A percentile compares a stretch with the other conserved stretches of the same genome.
These are phyloP conservation scores for Andrena marginata DNA, from an alignment of 2,888 invertebrate species.

Conservation along the genomic window DNA sequence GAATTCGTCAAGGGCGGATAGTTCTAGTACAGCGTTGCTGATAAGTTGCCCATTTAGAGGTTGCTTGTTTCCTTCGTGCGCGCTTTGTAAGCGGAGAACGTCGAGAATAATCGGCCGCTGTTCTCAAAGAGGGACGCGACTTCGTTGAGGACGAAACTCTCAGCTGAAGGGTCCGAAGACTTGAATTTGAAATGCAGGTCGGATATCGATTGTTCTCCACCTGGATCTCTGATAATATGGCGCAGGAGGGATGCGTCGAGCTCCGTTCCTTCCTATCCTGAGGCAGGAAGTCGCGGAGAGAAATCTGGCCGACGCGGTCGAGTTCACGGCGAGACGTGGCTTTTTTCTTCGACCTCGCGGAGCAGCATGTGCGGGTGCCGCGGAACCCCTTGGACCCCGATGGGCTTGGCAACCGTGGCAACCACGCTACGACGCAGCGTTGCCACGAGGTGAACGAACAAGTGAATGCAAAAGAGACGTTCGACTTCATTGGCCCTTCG, in stretches of 20 bases:
- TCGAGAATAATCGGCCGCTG: conserved; percentile 24
- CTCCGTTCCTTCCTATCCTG: conserved; percentile 9
- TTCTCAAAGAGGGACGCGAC: neutral
- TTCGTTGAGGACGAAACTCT: neutral
- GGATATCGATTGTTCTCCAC: conserved; percentile 9
- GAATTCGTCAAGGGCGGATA: conserved; percentile 57
- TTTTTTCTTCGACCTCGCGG: conserved; percentile 57
- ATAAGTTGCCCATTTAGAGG: conserved; percentile 13
- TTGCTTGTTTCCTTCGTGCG: conserved; percentile 28
- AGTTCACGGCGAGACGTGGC: conserved; percentile 58
- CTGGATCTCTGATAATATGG: conserved; percentile 30
- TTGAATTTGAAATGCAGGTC: too few relatives aligned
- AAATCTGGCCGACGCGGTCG: conserved; percentile 62
- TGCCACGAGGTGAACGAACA: conserved; percentile 72
- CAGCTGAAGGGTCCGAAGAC: too few relatives aligned
- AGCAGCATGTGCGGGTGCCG: conserved; percentile 72
- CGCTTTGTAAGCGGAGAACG: neutral
- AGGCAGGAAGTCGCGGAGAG: conserved; percentile 39
- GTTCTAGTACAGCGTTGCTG: neutral
- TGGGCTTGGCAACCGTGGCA: conserved; percentile 75
- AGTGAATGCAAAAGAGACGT: conserved; percentile 71
- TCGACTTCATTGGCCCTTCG: conserved; percentile 57
- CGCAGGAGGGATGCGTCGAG: neutral
- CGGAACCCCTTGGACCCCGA: conserved; percentile 68
- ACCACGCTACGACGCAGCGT: conserved; percentile 66